These are phyloP conservation scores for Kryptolebias marmoratus DNA, from an alignment of 2,113 vertebrate genomes.

Conservation along the genomic window DNA sequence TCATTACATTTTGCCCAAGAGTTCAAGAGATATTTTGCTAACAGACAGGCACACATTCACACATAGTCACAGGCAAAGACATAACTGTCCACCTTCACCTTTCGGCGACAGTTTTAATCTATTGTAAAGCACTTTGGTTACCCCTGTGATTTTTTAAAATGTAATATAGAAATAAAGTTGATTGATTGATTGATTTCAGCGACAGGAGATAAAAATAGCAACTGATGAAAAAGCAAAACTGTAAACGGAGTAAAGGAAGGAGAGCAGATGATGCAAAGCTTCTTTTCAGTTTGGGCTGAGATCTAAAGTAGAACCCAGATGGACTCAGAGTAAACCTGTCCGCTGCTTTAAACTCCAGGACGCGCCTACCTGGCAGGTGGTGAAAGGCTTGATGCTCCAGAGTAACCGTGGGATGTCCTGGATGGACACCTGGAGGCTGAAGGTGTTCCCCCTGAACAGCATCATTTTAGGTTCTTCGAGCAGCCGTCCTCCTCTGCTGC, in stretches of 20 bases:
- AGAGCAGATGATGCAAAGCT: constrained; percentile 18
- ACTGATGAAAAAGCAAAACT: not conserved
- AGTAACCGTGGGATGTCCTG: constrained; percentile 92
- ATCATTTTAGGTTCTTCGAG: constrained; percentile 92
- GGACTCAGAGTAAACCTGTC: not conserved
- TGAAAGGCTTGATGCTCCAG: constrained; percentile 96
- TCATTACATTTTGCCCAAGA: too few species aligned
- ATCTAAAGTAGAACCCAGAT: not conserved
- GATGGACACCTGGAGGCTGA: constrained; percentile 94
- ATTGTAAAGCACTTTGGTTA: too few species aligned
- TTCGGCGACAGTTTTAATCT: too few species aligned
- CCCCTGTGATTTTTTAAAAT: too few species aligned
- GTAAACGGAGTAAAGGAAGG: constrained; percentile 6
- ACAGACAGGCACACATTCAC: too few species aligned
- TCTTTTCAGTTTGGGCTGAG: not conserved
- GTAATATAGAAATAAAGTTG: too few species aligned
- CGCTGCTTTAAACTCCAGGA: not conserved
- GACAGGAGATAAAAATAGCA: not conserved
- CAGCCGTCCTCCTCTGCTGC: constrained; percentile 87
- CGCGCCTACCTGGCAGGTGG: constrained; percentile 89
- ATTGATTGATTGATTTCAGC: too few species aligned
- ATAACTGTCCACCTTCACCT: too few species aligned
- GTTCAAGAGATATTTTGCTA: too few species aligned
- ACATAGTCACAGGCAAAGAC: too few species aligned
- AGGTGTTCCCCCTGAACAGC: constrained; percentile 89